A percentile compares a stretch with the other conserved stretches of the same genome.
phyloP scores from a whole-genome alignment of 2,113 vertebrate species.

The Pontoporia blainvillei region DNA sequence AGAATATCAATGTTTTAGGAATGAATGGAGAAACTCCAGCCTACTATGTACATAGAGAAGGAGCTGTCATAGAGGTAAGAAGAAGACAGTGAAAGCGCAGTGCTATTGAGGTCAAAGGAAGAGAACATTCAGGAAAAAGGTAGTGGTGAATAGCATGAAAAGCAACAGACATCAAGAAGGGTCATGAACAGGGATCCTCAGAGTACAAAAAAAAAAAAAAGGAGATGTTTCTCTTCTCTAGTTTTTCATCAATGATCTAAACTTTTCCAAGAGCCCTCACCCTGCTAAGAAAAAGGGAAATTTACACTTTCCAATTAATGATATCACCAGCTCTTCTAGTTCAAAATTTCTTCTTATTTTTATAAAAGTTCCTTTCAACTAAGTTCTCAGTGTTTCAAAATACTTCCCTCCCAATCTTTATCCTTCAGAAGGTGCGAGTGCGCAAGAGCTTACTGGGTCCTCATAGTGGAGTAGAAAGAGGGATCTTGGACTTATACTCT shows the following conservation, averaged over 20 bases:
- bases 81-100: not conserved
- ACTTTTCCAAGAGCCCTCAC: not conserved
- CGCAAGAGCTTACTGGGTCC: not conserved
- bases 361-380: not conserved
- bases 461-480: not conserved
- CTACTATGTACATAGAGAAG: not conserved
- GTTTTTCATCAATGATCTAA: not conserved
- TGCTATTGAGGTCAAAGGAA: not conserved
- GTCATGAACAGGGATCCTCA: not conserved
- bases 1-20: not conserved
- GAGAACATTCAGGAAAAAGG: not conserved
- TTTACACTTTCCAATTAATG: not conserved
- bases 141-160: not conserved
- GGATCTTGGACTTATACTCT: accelerated
- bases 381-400: not conserved
- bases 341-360: not conserved
- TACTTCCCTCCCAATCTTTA: not conserved
- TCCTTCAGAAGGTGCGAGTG: not conserved
- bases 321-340: not conserved
- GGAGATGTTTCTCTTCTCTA: not conserved
- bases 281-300: not conserved
- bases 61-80: not conserved
- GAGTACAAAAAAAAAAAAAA: not conserved
- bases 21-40: not conserved
- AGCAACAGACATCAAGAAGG: not conserved